phyloP scores from a whole-genome alignment of 2,888 invertebrate genomes.

The Aelia acuminata region DNA sequence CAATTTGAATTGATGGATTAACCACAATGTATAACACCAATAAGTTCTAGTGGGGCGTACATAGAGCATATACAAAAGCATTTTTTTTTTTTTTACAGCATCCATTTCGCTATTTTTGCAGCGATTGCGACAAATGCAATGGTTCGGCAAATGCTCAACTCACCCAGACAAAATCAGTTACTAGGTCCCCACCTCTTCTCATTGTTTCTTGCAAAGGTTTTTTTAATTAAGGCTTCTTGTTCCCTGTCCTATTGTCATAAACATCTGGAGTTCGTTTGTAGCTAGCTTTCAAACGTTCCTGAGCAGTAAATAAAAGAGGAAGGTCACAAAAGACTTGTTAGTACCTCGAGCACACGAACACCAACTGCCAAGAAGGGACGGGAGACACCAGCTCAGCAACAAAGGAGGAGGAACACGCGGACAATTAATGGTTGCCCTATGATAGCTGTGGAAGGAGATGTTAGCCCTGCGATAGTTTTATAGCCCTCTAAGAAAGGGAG shows the following conservation, averaged over 20 bases:
- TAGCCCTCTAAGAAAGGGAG: conserved; percentile 37
- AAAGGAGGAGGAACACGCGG: conserved; percentile 1
- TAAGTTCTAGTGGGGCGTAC: too few relatives aligned
- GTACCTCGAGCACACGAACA: not conserved
- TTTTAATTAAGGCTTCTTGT: not conserved
- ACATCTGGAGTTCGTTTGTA: conserved; percentile 7
- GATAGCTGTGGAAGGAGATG: conserved; percentile 31
- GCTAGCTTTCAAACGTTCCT: not conserved
- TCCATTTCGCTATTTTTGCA: too few relatives aligned
- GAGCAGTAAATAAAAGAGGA: not conserved
- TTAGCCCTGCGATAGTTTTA: conserved; percentile 27
- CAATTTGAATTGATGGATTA: too few relatives aligned
- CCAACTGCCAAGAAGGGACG: not conserved
- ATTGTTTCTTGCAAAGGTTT: not conserved
- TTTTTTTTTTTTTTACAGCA: too few relatives aligned
- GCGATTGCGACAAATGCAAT: too few relatives aligned
- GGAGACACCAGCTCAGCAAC: not conserved
- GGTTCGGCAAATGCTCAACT: too few relatives aligned
- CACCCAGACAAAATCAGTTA: too few relatives aligned
- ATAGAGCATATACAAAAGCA: too few relatives aligned
- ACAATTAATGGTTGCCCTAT: conserved; percentile 32
- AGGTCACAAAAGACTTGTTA: conserved; percentile 30
- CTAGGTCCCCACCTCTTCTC: not conserved
- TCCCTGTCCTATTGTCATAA: not conserved
- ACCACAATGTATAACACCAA: too few relatives aligned